Base-by-base conservation (phyloP, 2,797 vertebrate genomes). In the Columba guinea region DNA sequence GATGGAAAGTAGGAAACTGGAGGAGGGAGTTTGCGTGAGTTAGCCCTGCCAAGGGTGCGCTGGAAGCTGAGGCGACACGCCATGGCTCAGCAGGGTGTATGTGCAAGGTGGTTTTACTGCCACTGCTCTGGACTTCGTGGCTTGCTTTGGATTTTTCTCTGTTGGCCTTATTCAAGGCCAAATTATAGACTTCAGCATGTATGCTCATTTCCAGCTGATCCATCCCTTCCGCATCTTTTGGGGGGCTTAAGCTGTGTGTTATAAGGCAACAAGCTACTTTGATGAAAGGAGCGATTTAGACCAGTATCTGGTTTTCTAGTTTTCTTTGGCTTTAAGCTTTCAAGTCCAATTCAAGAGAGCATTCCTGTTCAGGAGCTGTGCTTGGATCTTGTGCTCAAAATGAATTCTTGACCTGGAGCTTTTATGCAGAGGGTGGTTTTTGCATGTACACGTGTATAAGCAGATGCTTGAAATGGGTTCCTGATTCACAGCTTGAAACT, bases 111-210 rank as follows among this genome's bases (percentile, higher is more conserved):
- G 8, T 73, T 23, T 79, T 90, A 49, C 63, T 89, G 84, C 89
- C 89, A 76, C 62, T 75, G 62, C 86, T 78, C 32, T 19, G 21
- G 17, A 58, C 67, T 60, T 75, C 24, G 6, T 41, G 39, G 22
- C 12, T 49, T 77, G 11, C 35, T 83, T 35, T 71, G 60, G 23
- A 5, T 21, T 75, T 74, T 86, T 86, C 37, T 51, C 1, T 0
- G 0, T 17, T 2, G 0, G 26, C 60, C 26, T 93, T 20, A 27
- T 62, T 10, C 9, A 4, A 27, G n/a, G n/a, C n/a, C n/a, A 63
- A n/a, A 56, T 56, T 0, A 0, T 24, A 65, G 21, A 37, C 28
- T 76, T 84, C 46, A 46, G 63, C 7, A 5, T 27, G 12, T 79
- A 3, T 2, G 5, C 23, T 60, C 0, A 1, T 10, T 55, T 91